Evolutionary conservation across 37 sponge, comb jelly and placozoan species (phyloP).

Genomic region (Chondrilla cf. caribensis): DNA sequence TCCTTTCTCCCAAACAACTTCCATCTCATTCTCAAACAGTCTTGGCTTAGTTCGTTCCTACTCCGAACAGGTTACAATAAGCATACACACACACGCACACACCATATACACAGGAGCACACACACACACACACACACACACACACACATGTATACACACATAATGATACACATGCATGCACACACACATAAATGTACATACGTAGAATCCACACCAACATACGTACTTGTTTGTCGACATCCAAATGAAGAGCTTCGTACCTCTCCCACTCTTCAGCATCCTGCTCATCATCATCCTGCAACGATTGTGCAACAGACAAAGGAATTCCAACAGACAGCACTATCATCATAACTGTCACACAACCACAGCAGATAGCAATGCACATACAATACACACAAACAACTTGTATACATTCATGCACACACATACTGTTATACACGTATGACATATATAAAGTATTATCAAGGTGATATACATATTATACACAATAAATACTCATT

Average conservation of each 20-base stretch:
- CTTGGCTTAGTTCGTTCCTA: constrained; percentile 79
- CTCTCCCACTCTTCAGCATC: constrained; percentile 98
- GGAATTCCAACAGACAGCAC: no score
- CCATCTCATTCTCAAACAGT: constrained; percentile 87
- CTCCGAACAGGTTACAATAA: not conserved
- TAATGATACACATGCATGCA: not conserved
- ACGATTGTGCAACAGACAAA: no score
- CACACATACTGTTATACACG: no score
- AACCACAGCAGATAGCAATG: not conserved
- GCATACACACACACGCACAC: constrained; percentile 4
- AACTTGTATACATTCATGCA: not conserved
- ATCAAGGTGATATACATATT: not conserved
- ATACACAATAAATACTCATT: not conserved
- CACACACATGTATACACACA: not conserved
- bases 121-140: not conserved
- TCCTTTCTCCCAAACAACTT: constrained; percentile 95
- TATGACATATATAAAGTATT: not conserved
- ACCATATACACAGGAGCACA: not conserved
- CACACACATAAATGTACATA: not conserved
- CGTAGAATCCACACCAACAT: not conserved
- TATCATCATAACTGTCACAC: no score
- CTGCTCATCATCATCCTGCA: constrained; percentile 80
- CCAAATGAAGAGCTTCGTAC: constrained; percentile 81
- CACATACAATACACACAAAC: not conserved
- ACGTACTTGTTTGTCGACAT: constrained; percentile 82